Percentiles rank a stretch among this genome's conserved stretches.
phyloP scores from a whole-genome alignment of 2,888 invertebrate species.

The Drosophila greeni region DNA sequence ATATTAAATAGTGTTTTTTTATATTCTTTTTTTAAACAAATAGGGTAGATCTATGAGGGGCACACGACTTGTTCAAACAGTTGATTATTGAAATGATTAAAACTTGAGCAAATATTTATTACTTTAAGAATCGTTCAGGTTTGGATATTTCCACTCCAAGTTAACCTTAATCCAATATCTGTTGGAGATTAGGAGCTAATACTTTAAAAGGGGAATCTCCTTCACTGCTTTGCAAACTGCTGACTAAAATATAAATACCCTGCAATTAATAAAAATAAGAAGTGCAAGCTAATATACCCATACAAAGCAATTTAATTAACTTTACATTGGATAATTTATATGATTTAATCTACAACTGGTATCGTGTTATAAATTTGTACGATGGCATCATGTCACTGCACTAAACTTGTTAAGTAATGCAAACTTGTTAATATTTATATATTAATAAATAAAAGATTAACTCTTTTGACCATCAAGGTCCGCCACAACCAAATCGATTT shows the following conservation, averaged over 20 bases:
- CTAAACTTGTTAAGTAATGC: neutral
- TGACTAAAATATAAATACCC: too few relatives aligned
- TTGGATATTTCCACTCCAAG: neutral
- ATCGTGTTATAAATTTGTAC: neutral
- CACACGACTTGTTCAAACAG: slow-evolving; percentile 5
- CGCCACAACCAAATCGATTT: slow-evolving; percentile 23
- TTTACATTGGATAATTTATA: neutral
- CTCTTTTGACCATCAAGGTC: slow-evolving; percentile 31
- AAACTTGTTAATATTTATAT: neutral
- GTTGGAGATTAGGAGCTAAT: neutral
- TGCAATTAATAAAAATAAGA: too few relatives aligned
- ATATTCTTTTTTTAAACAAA: neutral
- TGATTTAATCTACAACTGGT: neutral
- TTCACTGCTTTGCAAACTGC: too few relatives aligned
- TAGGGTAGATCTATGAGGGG: neutral
- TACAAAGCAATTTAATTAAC: neutral
- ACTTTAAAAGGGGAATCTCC: too few relatives aligned
- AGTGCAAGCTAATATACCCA: too few relatives aligned
- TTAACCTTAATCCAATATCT: neutral
- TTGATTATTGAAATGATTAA: neutral
- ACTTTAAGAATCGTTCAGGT: neutral
- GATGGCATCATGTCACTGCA: neutral
- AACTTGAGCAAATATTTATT: slow-evolving; percentile 4
- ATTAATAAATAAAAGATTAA: slow-evolving; percentile 17
- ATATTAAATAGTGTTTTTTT: neutral